Evolutionary conservation across 1,140 invertebrate genomes (phyloP).

Genomic region (Drosophila lowei): DNA sequence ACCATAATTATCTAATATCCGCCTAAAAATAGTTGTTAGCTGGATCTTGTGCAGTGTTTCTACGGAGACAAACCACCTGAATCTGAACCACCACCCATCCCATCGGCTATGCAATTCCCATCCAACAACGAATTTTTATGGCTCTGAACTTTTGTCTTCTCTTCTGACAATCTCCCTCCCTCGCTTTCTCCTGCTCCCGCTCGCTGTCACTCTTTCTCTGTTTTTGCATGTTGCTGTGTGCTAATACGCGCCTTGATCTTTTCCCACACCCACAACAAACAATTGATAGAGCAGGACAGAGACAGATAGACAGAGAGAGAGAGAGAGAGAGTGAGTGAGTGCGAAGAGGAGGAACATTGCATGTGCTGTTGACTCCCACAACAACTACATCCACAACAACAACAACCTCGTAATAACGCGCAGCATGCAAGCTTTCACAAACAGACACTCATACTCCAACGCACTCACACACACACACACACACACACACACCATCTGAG

Average conservation of each 20-base stretch:
- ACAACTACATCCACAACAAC: slow-evolving; percentile 41
- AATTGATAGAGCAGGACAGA: slow-evolving; percentile 11
- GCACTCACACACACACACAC: slow-evolving; percentile 13
- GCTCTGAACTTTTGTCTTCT: slow-evolving; percentile 50
- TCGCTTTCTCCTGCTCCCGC: slow-evolving; percentile 6
- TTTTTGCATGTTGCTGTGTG: slow-evolving; percentile 49
- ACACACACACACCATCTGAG: slow-evolving; percentile 16
- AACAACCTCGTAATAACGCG: slow-evolving; percentile 63
- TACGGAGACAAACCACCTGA: too few relatives aligned
- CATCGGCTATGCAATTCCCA: slow-evolving; percentile 3
- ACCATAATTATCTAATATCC: too few relatives aligned
- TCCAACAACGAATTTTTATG: slow-evolving; percentile 35
- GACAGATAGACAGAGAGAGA: background rate
- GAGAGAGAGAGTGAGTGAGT: background rate
- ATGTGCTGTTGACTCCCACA: slow-evolving; percentile 65
- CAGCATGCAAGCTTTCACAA: slow-evolving; percentile 74
- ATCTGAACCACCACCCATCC: too few relatives aligned
- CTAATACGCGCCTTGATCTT: slow-evolving; percentile 73
- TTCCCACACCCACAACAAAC: slow-evolving; percentile 64
- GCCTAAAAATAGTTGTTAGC: too few relatives aligned
- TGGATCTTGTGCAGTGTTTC: too few relatives aligned
- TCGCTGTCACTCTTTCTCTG: slow-evolving; percentile 25
- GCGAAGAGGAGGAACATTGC: slow-evolving; percentile 44
- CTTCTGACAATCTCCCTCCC: slow-evolving; percentile 27
- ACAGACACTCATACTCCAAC: slow-evolving; percentile 54